Percentiles rank a stretch among this genome's conserved stretches.
These are phyloP conservation scores for Benitochromis conjunctus DNA, from an alignment of 2,113 vertebrate species.

Conservation along the genomic window DNA sequence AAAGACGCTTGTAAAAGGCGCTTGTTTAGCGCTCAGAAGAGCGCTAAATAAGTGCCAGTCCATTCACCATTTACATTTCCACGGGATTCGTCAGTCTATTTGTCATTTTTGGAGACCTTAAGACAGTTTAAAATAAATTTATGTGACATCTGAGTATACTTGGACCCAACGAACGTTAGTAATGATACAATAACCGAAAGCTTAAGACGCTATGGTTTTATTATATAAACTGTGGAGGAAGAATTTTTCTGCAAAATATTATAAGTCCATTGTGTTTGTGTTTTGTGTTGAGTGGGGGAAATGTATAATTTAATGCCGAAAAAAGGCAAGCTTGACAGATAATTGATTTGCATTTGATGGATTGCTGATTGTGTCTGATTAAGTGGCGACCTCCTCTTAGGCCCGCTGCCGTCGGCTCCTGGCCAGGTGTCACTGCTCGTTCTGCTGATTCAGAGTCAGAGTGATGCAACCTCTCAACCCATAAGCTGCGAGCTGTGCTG, in stretches of 20 bases:
- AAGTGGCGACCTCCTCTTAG: conserved; percentile 1
- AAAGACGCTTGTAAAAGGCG: too few relatives aligned
- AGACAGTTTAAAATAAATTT: not conserved
- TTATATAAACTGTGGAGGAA: not conserved
- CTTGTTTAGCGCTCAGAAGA: not conserved
- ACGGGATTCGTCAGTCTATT: not conserved
- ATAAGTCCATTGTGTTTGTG: not conserved
- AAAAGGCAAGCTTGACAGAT: not conserved
- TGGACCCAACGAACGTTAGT: not conserved
- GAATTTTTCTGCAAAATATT: not conserved
- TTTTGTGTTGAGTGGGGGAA: not conserved
- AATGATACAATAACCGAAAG: not conserved
- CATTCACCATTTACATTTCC: not conserved
- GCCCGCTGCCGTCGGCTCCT: not conserved
- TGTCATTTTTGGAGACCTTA: not conserved
- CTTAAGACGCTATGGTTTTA: not conserved
- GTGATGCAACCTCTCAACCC: conserved; percentile 16
- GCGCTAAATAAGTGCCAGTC: not conserved
- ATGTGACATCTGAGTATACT: not conserved
- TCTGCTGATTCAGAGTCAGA: conserved; percentile 40
- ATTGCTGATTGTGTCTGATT: conserved; percentile 18
- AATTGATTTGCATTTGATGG: conserved; percentile 2
- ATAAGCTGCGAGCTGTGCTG: not conserved
- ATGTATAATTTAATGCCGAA: not conserved
- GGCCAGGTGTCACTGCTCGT: conserved; percentile 34